Conservation (phyloP, 1,140 invertebrate species). For the Probaryconus sp. region DNA sequence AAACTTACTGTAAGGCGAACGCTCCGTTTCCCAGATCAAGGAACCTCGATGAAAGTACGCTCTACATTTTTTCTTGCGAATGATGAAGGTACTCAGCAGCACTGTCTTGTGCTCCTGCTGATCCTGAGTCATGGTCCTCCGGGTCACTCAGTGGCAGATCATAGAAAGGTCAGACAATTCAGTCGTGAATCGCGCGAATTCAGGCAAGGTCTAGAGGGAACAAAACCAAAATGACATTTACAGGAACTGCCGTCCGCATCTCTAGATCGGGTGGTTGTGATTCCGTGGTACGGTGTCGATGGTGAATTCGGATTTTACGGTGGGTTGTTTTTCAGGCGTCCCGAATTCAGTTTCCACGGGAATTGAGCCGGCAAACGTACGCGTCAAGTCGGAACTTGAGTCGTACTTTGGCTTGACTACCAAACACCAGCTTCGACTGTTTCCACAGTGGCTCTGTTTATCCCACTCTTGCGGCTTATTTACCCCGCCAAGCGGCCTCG, state of each 20-base stretch:
- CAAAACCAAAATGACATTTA: not conserved
- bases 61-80: constrained; percentile 81
- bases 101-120: constrained; percentile 68
- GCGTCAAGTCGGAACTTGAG: constrained; percentile 6
- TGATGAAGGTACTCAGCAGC: constrained; percentile 81
- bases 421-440: constrained; percentile 21
- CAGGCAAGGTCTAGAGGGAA: not conserved
- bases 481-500: constrained; percentile 26
- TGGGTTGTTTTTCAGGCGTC: not conserved
- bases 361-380: constrained; percentile 25
- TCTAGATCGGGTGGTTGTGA: too few species aligned
- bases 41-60: constrained; percentile 83
- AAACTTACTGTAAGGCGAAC: constrained; percentile 79
- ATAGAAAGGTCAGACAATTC: constrained; percentile 12
- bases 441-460: constrained; percentile 4
- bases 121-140: constrained; percentile 43
- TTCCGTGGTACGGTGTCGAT: too few species aligned
- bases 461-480: constrained; percentile 14
- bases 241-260: not conserved
- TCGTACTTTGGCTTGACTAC: constrained; percentile 29
- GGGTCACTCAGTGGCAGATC: not conserved
- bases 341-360: not conserved
- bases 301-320: too few species aligned
- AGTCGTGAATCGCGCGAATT: not conserved
- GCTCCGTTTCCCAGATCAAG: constrained; percentile 82